Percentiles rank a stretch among this genome's conserved stretches.
Evolutionary conservation across 2,888 invertebrate genomes (phyloP).

Genomic region (Lobophora halterata): DNA sequence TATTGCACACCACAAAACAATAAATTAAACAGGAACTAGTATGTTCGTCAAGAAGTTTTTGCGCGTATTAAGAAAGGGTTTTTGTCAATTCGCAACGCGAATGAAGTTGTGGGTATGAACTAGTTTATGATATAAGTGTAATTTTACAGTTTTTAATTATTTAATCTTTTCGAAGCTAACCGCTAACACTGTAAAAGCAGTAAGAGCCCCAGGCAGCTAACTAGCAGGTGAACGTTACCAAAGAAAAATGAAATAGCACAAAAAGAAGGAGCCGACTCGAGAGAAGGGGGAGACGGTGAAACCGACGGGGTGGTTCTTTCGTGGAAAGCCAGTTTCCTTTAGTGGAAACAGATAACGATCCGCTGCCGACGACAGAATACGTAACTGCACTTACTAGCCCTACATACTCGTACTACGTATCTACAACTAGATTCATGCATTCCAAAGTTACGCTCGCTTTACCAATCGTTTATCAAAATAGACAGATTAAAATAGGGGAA

Average conservation of each 20-base stretch:
- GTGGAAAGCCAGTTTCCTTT: constrained; percentile 78
- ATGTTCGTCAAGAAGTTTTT: too few species aligned
- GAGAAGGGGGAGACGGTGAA: constrained; percentile 55
- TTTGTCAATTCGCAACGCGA: too few species aligned
- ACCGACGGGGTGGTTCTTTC: constrained; percentile 72
- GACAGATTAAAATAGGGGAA: constrained; percentile 55
- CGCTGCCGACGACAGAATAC: constrained; percentile 78
- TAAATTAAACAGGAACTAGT: too few species aligned
- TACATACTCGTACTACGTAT: constrained; percentile 44
- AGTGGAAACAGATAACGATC: constrained; percentile 81
- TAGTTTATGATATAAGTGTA: too few species aligned
- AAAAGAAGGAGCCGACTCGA: constrained; percentile 67
- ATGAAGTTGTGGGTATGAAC: too few species aligned
- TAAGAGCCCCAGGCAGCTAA: constrained; percentile 68
- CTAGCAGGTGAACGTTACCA: constrained; percentile 75
- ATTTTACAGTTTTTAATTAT: too few species aligned
- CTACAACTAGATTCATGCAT: constrained; percentile 45
- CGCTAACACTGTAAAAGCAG: constrained; percentile 39
- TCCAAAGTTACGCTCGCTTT: constrained; percentile 48
- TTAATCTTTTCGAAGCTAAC: too few species aligned
- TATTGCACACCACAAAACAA: too few species aligned
- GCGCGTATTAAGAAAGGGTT: too few species aligned
- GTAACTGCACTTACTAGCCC: constrained; percentile 72
- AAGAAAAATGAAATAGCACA: constrained; percentile 79
- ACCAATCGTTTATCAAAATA: constrained; percentile 65